Conservation (phyloP, 1,140 invertebrate species). For the Atta texana region DNA sequence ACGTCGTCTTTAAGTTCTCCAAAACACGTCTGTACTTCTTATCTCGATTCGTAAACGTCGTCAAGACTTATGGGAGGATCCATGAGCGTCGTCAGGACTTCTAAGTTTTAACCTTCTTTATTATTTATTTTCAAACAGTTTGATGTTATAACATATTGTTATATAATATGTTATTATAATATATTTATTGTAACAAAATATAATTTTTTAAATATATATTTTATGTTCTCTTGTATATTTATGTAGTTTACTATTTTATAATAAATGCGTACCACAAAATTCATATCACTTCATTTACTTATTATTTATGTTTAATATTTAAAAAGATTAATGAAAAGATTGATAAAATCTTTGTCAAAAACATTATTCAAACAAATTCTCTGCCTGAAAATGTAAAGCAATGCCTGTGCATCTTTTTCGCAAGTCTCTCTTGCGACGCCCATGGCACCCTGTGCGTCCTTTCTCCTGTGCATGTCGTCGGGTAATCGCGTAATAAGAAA, state of each 20-base stretch:
- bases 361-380: neutral
- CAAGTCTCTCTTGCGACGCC: neutral
- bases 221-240: neutral
- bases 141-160: no score
- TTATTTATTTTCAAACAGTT: neutral
- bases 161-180: neutral
- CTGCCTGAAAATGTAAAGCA: neutral
- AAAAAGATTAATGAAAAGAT: neutral
- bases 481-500: conserved; percentile 53
- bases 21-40: neutral
- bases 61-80: neutral
- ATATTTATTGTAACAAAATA: neutral
- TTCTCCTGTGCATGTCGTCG: conserved; percentile 23
- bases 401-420: neutral
- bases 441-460: conserved; percentile 21
- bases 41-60: conserved; percentile 1
- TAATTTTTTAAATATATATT: neutral
- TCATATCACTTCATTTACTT: neutral
- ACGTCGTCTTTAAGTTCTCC: neutral
- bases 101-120: neutral
- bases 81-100: neutral
- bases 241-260: neutral
- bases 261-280: neutral
- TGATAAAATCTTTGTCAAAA: neutral
- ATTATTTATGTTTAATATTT: conserved; percentile 12